Conservation (phyloP, 2,888 invertebrate genomes). For the Alloscopus bannaensis region DNA sequence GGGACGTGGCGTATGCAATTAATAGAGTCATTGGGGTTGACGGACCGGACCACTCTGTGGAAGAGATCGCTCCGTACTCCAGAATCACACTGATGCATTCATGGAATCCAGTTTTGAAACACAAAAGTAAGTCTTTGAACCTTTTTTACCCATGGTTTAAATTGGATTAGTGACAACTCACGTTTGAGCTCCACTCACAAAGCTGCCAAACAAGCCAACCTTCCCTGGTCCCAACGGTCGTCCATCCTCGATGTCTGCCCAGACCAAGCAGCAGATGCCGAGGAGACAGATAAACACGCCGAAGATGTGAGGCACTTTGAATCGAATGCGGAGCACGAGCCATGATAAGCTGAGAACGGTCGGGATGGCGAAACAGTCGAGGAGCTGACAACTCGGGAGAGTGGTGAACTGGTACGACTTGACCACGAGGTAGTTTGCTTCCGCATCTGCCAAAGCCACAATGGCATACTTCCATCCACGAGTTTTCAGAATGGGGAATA, state of each 20-base stretch:
- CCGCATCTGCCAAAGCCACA: constrained; percentile 89
- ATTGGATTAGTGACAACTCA: constrained; percentile 74
- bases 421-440: constrained; percentile 89
- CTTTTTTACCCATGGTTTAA: neutral
- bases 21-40: constrained; percentile 13
- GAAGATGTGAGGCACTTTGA: constrained; percentile 82
- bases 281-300: constrained; percentile 88
- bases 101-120: too few relatives aligned
- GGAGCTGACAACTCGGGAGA: constrained; percentile 82
- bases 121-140: neutral
- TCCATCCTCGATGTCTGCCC: constrained; percentile 83
- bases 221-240: constrained; percentile 79
- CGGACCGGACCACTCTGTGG: neutral
- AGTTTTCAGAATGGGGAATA: constrained; percentile 81
- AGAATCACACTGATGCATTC: constrained; percentile 1
- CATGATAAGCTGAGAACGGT: constrained; percentile 87
- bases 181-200: constrained; percentile 78
- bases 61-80: constrained; percentile 19
- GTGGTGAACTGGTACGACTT: constrained; percentile 87
- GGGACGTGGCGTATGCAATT: constrained; percentile 82
- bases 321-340: constrained; percentile 85
- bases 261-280: constrained; percentile 88
- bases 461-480: constrained; percentile 87
- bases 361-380: constrained; percentile 91
- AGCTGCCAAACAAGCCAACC: constrained; percentile 87